Conservation (phyloP, 2,888 invertebrate species). For the Drosophila pegasa region DNA sequence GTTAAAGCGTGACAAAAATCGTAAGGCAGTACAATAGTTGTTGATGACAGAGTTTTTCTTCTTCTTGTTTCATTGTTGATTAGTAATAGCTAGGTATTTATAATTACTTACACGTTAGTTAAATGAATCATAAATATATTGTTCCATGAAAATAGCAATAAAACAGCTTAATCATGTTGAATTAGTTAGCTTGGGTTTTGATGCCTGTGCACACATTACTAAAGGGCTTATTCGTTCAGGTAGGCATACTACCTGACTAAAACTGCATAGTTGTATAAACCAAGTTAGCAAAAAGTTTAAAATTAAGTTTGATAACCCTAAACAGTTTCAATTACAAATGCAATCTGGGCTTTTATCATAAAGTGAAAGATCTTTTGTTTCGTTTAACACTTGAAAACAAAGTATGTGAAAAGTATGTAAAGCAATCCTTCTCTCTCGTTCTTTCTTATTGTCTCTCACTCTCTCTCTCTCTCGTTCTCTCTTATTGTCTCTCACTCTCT, state of each 20-base stretch:
- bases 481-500: not conserved
- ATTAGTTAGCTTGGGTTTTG: not conserved
- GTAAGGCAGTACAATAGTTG: not conserved
- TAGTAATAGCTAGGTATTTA: not conserved
- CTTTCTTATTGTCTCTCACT: too few relatives aligned
- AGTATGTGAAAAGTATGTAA: conserved; percentile 32
- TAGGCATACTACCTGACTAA: not conserved
- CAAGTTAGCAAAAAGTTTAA: not conserved
- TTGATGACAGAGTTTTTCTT: not conserved
- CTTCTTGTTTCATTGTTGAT: not conserved
- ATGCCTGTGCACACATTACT: not conserved
- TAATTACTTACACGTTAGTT: not conserved
- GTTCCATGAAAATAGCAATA: not conserved
- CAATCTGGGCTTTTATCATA: conserved; percentile 5
- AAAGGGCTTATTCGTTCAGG: not conserved
- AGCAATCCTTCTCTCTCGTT: not conserved
- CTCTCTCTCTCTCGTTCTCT: not conserved
- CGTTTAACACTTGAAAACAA: conserved; percentile 29
- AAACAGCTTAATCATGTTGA: not conserved
- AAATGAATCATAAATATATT: not conserved
- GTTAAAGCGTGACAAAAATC: not conserved
- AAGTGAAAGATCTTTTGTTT: conserved; percentile 46
- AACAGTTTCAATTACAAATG: conserved; percentile 5
- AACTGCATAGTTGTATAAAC: not conserved
- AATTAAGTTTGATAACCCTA: conserved; percentile 6